phyloP scores from a whole-genome alignment of 2,113 vertebrate genomes.

The Eulacestoma nigropectus region DNA sequence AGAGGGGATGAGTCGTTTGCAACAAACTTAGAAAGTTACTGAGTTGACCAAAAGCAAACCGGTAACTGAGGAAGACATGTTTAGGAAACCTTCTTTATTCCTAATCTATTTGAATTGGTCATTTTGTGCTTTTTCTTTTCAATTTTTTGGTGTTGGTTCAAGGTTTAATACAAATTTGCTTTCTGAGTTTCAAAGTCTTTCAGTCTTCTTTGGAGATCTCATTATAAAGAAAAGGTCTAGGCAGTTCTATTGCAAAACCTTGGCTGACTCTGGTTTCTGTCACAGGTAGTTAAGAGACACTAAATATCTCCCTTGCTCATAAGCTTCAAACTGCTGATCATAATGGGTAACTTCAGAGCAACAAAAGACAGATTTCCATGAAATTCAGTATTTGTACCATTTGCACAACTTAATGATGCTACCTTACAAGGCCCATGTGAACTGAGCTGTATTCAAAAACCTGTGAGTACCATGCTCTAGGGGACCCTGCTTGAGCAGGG shows the following conservation, averaged over 20 bases:
- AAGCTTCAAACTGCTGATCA: neutral
- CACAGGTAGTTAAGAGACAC: neutral
- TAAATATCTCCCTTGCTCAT: neutral
- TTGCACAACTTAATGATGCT: neutral
- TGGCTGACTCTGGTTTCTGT: neutral
- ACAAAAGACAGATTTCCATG: neutral
- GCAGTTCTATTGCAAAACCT: neutral
- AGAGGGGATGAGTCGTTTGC: neutral
- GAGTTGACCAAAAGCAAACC: neutral
- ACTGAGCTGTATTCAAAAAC: neutral
- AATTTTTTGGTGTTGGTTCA: neutral
- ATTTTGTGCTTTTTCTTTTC: neutral
- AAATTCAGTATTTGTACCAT: neutral
- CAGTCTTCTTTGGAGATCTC: conserved; percentile 5
- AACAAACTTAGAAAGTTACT: neutral
- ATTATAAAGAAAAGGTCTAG: conserved; percentile 12
- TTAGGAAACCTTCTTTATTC: neutral
- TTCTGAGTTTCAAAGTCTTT: neutral
- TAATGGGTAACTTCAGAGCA: neutral
- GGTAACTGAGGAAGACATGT: neutral
- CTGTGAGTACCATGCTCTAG: neutral
- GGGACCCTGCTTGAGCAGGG: neutral
- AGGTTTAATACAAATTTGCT: neutral
- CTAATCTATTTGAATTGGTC: neutral
- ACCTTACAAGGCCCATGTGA: neutral